Evolutionary conservation across 2,797 vertebrate species (phyloP).

Genomic region (Acropternis orthonyx): DNA sequence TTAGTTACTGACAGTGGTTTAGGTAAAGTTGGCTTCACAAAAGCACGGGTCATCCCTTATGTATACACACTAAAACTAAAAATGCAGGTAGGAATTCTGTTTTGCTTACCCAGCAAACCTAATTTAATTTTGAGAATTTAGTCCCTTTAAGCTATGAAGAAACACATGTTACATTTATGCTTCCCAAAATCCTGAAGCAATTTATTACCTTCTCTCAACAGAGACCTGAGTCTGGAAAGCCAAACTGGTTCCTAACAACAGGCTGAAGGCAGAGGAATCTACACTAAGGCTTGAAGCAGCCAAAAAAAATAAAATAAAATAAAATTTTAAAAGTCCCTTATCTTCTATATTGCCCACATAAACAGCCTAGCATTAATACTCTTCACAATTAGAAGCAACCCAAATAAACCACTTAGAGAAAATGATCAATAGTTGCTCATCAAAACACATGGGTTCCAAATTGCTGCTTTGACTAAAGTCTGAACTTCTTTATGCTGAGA

Average conservation of each 20-base stretch:
- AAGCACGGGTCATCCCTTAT: accelerated
- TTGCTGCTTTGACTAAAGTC: neutral
- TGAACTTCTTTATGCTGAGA: neutral
- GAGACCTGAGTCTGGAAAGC: neutral
- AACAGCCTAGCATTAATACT: neutral
- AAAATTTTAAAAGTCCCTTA: neutral
- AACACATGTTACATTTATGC: neutral
- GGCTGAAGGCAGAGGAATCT: neutral
- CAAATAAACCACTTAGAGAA: neutral
- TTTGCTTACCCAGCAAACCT: neutral
- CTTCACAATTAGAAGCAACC: neutral
- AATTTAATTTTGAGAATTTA: neutral
- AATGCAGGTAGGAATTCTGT: neutral
- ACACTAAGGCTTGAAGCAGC: neutral
- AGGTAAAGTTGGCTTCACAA: neutral
- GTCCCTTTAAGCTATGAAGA: neutral
- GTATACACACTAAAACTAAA: neutral
- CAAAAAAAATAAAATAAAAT: neutral
- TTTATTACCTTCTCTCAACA: neutral
- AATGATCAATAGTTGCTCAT: neutral
- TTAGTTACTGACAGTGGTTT: neutral
- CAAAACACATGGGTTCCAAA: neutral
- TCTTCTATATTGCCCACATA: neutral
- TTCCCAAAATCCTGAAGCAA: neutral
- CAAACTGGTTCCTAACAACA: neutral